Conservation (phyloP, 2,888 invertebrate species). For the Hesperia comma region DNA sequence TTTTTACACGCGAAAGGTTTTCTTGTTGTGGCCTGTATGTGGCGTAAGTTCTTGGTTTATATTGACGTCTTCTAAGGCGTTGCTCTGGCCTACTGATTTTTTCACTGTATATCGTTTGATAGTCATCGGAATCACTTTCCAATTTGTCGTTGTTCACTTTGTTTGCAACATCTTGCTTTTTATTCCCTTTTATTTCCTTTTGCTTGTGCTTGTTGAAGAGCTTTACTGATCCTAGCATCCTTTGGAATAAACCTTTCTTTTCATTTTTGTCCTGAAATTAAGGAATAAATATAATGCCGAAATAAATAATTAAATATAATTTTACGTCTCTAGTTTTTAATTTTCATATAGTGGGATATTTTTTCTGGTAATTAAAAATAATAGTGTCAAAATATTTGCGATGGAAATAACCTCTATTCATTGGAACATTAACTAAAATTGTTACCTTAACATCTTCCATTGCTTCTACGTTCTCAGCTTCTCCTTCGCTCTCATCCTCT, state of each 20-base stretch:
- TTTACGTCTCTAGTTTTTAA: too few species aligned
- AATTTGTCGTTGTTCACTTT: conserved; percentile 44
- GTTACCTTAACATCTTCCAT: conserved; percentile 43
- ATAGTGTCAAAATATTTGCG: neutral
- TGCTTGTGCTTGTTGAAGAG: conserved; percentile 51
- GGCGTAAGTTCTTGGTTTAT: conserved; percentile 12
- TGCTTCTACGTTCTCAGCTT: neutral
- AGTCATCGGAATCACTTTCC: conserved; percentile 62
- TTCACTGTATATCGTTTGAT: conserved; percentile 62
- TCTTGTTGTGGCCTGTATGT: conserved; percentile 12
- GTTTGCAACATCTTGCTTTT: conserved; percentile 30
- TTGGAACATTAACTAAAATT: too few species aligned
- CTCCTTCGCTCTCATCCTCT: conserved; percentile 29
- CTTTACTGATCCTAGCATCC: conserved; percentile 59
- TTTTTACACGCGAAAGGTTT: conserved; percentile 16
- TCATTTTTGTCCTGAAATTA: conserved; percentile 47
- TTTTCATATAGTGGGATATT: too few species aligned
- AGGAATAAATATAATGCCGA: neutral
- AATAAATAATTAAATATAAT: too few species aligned
- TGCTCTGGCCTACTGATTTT: conserved; percentile 40
- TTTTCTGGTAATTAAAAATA: too few species aligned
- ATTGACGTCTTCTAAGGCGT: neutral
- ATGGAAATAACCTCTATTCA: too few species aligned
- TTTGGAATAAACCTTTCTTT: conserved; percentile 59
- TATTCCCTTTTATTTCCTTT: conserved; percentile 4